These are phyloP conservation scores for Silurus lanzhouensis DNA, from an alignment of 2,797 vertebrate genomes.

Conservation along the genomic window DNA sequence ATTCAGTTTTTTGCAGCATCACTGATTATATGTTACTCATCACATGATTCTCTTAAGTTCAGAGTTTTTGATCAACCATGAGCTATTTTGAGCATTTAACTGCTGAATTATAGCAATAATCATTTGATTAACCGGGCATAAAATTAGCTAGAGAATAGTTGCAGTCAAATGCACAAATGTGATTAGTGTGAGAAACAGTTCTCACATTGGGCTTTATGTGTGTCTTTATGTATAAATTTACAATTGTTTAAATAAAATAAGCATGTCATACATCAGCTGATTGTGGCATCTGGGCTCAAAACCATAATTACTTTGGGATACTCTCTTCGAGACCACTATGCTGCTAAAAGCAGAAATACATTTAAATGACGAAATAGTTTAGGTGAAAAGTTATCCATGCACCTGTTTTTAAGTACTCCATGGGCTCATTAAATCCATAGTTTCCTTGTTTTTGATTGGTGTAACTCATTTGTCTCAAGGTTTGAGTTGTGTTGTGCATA, in stretches of 20 bases:
- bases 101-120: conserved; percentile 5
- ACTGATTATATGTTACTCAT: not conserved
- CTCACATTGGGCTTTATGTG: not conserved
- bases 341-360: not conserved
- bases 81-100: conserved; percentile 1
- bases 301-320: conserved; percentile 1
- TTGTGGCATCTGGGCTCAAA: not conserved
- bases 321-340: not conserved
- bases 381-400: not conserved
- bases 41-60: not conserved
- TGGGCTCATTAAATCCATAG: no score
- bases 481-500: not conserved
- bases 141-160: not conserved
- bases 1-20: conserved; percentile 28
- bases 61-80: not conserved
- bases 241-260: not conserved
- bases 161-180: not conserved
- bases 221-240: not conserved
- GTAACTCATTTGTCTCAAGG: not conserved
- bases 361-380: not conserved
- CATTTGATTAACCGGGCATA: conserved; percentile 18
- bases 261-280: not conserved
- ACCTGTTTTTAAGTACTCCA: not conserved
- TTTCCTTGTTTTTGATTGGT: no score
- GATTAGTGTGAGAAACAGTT: not conserved